Evolutionary conservation across 2,113 vertebrate genomes (phyloP), one percentile per base, ranked within the genome.

Genomic region (Phasianus colchicus): DNA sequence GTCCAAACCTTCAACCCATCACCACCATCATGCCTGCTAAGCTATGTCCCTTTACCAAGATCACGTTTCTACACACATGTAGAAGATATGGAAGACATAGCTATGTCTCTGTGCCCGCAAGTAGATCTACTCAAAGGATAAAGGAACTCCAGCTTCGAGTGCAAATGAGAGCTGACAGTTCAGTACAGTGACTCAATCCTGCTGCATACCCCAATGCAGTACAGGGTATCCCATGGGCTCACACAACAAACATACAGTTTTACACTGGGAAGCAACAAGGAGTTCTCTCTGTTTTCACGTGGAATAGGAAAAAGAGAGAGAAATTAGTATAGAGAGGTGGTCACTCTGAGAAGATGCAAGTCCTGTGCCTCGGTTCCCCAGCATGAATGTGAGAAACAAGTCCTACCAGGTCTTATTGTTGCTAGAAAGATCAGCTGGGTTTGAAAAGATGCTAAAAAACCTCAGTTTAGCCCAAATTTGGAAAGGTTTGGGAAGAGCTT

Each of bases 401-500:
- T 66, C 60, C 42, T 66, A 11, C 8, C 32, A 36, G 36, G 58
- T 73, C 67, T 86, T 22, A 22, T 0, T 2, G 50, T 11, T 70
- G 65, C 48, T 86, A 55, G 45, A 64, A 73, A 85, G 47, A 13
- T 84, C 76, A 80, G 64, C 20, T 67, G 42, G 42, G 42, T 25
- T 71, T 50, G 50, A 38, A 55, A 77, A 42, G 69, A 34, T 86
- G 69, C 47, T 86, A 74, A 91, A 96, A 95, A 64, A 47, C 65
- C 52, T 83, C 42, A 43, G 25, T 15, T 80, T 8, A 50, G 55
- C 38, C 72, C 75, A 77, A 88, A 86, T 88, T 74, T 86, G 48
- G 83, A 88, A 94, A 85, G 85, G 40, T 86, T 63, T 21, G n/a
- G 78, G 81, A 91, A 78, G 40, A 50, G 34, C 70, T 94, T 45